Evolutionary conservation across 2,797 vertebrate species (phyloP), one percentile per base, ranked within the genome.

Genomic region (Xiphophorus birchmanni): DNA sequence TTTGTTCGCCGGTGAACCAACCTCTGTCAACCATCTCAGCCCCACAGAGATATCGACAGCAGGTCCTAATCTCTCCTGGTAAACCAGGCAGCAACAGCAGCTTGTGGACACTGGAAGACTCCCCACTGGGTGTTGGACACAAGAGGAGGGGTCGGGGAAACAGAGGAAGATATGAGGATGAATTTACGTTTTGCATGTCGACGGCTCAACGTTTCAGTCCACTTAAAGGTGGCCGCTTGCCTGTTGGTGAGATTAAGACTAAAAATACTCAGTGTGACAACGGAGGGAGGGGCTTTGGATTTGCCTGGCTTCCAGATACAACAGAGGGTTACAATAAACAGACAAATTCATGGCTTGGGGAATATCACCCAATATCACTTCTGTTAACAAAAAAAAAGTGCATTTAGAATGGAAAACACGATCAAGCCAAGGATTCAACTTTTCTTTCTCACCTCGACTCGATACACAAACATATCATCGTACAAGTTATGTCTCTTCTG

Each of bases 201-300:
- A 86, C 76, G 80, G 87, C 84, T 78, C 78, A 81, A 76, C 88
- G 88, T 90, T 88, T 80, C 54, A 84, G 90, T 90, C 90, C 80
- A 85, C 81, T 92, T 89, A 89, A 74, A 87, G 80, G 80, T 85
- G 88, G 84, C 88, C 88, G 83, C 87, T 92, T 88, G 86, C 84
- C 84, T 85, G 50, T 83, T 87, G 86, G 79, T 88, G 84, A 92
- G 91, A 93, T 92, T 91, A 94, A 80, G 83, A 84, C 85, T 87
- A 89, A 89, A 94, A 87, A 92, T 84, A 88, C 85, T 88, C 56
- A 76, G 81, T 88, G 75, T 84, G 89, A 91, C 75, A 78, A 85
- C 88, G 76, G 75, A 26, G n/a, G 29, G 58, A 32, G 80, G 79
- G 84, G 86, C 82, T 92, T 91, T 90, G 91, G 88, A 87, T 90